These are phyloP conservation scores for Ptychodera flava DNA, from an alignment of 35 echinoderm and acorn worm genomes.

Conservation along the genomic window DNA sequence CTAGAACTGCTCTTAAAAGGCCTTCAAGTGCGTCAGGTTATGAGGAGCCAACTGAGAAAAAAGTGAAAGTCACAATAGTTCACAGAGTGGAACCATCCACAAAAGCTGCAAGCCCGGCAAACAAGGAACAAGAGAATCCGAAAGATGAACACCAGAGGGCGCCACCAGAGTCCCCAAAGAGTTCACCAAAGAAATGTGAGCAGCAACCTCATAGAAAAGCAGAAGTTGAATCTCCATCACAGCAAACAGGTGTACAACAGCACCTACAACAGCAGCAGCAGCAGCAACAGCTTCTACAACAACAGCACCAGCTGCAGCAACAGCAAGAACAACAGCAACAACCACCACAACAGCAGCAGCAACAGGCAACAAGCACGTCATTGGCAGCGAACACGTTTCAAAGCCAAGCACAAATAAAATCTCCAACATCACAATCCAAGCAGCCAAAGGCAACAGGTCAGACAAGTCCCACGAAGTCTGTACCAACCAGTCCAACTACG, in stretches of 20 bases:
- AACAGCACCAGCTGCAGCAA: background rate
- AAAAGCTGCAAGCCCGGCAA: background rate
- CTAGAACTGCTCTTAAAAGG: background rate
- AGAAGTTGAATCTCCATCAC: background rate
- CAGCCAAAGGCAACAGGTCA: background rate
- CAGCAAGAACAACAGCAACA: background rate
- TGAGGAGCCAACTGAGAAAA: background rate
- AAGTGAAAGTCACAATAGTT: background rate
- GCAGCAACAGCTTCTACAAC: background rate
- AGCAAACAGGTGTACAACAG: background rate
- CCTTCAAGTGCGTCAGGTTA: background rate
- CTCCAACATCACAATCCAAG: background rate
- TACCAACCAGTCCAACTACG: background rate
- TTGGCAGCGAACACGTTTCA: no score
- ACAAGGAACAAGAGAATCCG: background rate
- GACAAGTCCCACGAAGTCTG: background rate
- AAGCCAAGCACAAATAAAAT: background rate
- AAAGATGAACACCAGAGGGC: background rate
- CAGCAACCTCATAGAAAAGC: slow-evolving; percentile 7
- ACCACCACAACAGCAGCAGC: background rate
- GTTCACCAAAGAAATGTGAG: slow-evolving; percentile 5
- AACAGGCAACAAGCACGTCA: background rate
- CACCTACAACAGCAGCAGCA: background rate
- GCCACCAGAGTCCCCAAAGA: slow-evolving; percentile 6
- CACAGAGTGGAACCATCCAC: background rate